Evolutionary conservation across 2,888 invertebrate genomes (phyloP).

Genomic region (Chironomus riparius): DNA sequence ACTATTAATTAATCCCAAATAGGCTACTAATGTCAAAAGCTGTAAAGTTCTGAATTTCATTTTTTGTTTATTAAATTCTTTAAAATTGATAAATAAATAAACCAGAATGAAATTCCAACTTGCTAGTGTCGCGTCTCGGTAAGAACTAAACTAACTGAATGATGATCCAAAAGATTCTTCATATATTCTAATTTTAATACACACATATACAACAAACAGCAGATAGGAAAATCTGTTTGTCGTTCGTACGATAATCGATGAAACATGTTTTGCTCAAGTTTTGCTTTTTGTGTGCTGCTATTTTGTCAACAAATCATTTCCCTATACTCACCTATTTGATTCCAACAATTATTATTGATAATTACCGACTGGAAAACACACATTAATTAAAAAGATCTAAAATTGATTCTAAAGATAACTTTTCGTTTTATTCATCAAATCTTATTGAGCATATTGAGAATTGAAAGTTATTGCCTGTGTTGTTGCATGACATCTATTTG

Average conservation of each 20-base stretch:
- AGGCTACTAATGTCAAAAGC: not conserved
- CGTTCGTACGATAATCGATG: no score
- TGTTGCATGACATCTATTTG: constrained; percentile 14
- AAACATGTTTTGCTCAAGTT: no score
- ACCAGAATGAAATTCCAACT: constrained; percentile 22
- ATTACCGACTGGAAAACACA: not conserved
- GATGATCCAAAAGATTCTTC: not conserved
- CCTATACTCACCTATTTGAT: no score
- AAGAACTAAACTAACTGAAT: not conserved
- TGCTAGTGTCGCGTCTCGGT: not conserved
- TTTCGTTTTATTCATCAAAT: not conserved
- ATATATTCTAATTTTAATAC: not conserved
- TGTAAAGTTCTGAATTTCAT: constrained; percentile 14
- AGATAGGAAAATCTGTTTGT: no score
- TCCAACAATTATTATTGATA: not conserved
- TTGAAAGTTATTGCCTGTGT: no score
- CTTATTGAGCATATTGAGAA: not conserved
- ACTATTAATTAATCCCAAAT: not conserved
- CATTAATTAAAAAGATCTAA: not conserved
- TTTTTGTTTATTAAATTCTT: constrained; percentile 1
- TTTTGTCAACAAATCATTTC: no score
- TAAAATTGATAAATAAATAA: not conserved
- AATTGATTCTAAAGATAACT: not conserved
- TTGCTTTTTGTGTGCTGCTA: no score
- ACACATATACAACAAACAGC: not conserved